Evolutionary conservation across 2,113 vertebrate species (phyloP).

Genomic region (Centropus unirufus): DNA sequence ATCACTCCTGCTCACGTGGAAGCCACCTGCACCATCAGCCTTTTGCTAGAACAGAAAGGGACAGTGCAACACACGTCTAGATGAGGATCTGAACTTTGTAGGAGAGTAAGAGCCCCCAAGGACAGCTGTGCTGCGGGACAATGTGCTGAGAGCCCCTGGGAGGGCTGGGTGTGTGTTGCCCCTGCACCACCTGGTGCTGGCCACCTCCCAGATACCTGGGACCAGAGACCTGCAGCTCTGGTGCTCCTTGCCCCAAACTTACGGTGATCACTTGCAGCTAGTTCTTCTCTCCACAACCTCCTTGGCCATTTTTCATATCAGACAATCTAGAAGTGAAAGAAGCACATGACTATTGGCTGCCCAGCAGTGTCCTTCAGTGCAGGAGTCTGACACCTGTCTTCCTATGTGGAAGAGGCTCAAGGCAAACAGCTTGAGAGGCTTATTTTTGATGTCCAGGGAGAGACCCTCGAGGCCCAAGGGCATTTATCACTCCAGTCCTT

Average conservation of each 20-base stretch:
- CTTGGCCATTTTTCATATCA: background rate
- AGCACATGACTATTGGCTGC: background rate
- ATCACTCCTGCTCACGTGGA: fast-evolving
- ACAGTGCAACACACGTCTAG: background rate
- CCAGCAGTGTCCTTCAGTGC: background rate
- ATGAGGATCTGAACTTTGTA: background rate
- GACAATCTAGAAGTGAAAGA: background rate
- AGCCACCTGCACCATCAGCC: background rate
- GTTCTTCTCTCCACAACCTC: background rate
- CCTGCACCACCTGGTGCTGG: background rate
- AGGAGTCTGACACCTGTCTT: background rate
- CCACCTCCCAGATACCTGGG: background rate
- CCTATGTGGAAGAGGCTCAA: fast-evolving
- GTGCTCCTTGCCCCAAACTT: background rate
- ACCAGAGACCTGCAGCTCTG: background rate
- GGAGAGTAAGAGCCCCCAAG: background rate
- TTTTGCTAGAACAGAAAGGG: background rate
- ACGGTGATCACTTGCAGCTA: fast-evolving
- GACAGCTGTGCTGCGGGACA: background rate
- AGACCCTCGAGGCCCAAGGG: background rate
- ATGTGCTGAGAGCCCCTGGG: fast-evolving
- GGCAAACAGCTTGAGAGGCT: background rate
- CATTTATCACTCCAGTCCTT: background rate
- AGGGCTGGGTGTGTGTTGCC: background rate
- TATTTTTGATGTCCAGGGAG: background rate